Conservation (phyloP, 2,113 vertebrate species). For the Dendrocopos noguchii region DNA sequence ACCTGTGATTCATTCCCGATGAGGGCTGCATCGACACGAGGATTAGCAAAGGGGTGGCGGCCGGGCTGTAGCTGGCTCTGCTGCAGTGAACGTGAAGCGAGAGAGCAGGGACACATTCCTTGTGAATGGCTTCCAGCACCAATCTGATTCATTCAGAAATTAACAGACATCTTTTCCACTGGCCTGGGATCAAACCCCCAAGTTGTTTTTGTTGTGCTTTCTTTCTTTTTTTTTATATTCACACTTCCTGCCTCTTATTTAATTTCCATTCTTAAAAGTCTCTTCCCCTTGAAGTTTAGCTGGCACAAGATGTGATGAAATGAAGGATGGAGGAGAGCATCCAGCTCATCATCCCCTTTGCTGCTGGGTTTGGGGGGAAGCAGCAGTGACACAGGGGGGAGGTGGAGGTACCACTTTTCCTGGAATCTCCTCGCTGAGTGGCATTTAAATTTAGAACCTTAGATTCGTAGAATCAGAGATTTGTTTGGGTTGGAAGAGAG, state of each 20-base stretch:
- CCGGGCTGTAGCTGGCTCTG: not conserved
- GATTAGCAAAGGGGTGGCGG: not conserved
- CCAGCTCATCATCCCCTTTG: not conserved
- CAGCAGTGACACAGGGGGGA: not conserved
- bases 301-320: not conserved
- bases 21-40: not conserved
- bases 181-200: not conserved
- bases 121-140: not conserved
- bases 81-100: not conserved
- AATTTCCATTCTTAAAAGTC: not conserved
- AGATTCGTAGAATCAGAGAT: too few relatives aligned
- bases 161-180: not conserved
- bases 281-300: not conserved
- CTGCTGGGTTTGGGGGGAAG: not conserved
- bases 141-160: slow-evolving; percentile 20
- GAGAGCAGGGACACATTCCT: not conserved
- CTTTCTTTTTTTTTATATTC: not conserved
- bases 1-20: not conserved
- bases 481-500: too few relatives aligned
- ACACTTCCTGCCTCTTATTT: not conserved
- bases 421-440: not conserved
- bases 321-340: not conserved
- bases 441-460: not conserved
- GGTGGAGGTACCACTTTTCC: not conserved
- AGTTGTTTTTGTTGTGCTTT: not conserved